Base-by-base conservation (phyloP, 2,113 vertebrate species). In the Pomatorhinus ruficollis region DNA sequence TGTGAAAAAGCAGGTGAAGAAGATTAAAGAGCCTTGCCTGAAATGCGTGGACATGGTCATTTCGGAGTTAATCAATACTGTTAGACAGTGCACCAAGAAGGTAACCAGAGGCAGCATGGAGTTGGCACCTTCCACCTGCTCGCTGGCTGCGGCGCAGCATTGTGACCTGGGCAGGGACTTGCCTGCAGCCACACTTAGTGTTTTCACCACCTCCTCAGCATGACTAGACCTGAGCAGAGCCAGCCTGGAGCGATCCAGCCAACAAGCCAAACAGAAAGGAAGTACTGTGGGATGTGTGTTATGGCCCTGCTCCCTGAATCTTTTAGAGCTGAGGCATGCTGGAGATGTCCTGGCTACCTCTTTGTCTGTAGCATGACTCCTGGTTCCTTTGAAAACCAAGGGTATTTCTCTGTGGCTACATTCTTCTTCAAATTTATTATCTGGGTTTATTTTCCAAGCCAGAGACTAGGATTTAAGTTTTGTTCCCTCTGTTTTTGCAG, bases 1-100 rank as follows among this genome's bases (percentile, higher is more conserved):
- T 99, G 99, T 99, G 99, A 99, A 99, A 99, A 99, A 99, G 98
- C 99, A 99, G 99, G 99, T 99, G 98, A 98, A 98, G 99, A 99
- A 99, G 99, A 99, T 98, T 97, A 99, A 99, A 99, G 99, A 99
- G 77, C 99, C 99, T 90, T 99, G 99, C 99, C 98, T 99, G 98
- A 99, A 99, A 99, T 99, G 99, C 98, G 99, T 99, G 98, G 99
- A 99, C 98, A 99, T 99, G 99, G 99, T 99, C 99, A 99, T 99
- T 98, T 99, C 99, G 98, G 99, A 99, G 98, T 99, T 99, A 99
- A 99, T 99, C 99, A 99, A 97, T 99, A 99, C 99, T 61, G 99
- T 99, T 99, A 99, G 99, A 98, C 99, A 99, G 98, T 99, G 99
- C 99, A 99, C 99, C 98, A 99, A 99, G 99, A 99, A 98, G 98